These are phyloP conservation scores for Hystrix brachyura DNA, from an alignment of 2,113 vertebrate species.

Conservation along the genomic window DNA sequence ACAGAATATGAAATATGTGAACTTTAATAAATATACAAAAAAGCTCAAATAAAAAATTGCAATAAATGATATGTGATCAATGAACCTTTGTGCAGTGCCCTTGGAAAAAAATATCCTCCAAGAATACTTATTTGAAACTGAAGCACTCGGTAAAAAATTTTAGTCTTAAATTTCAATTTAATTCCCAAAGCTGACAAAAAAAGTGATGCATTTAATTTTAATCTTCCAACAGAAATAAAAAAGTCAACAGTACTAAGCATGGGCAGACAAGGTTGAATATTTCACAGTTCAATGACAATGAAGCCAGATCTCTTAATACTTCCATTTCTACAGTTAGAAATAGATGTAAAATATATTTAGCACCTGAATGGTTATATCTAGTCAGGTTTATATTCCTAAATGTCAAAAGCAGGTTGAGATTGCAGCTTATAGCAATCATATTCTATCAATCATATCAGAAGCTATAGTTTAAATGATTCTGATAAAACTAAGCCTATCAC, in stretches of 20 bases:
- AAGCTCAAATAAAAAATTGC: constrained; percentile 85
- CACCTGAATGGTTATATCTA: constrained; percentile 92
- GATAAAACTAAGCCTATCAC: constrained; percentile 93
- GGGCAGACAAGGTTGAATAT: constrained; percentile 93
- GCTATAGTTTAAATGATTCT: constrained; percentile 93
- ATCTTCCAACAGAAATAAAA: constrained; percentile 96
- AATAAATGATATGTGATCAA: constrained; percentile 88
- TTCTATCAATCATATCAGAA: constrained; percentile 92
- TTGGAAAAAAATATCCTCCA: constrained; percentile 85
- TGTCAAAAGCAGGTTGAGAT: constrained; percentile 93
- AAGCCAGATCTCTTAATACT: constrained; percentile 92
- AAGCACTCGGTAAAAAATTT: constrained; percentile 89
- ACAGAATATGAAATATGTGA: constrained; percentile 85
- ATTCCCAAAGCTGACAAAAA: constrained; percentile 94
- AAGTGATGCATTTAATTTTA: constrained; percentile 97
- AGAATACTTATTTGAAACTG: constrained; percentile 87
- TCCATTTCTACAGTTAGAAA: constrained; percentile 88
- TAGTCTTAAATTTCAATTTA: constrained; percentile 93
- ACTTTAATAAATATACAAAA: constrained; percentile 89
- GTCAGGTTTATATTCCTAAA: constrained; percentile 95
- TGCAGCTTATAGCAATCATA: constrained; percentile 92
- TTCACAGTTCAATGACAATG: constrained; percentile 92
- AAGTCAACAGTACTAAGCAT: constrained; percentile 94
- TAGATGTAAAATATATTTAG: constrained; percentile 93
- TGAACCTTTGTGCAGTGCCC: constrained; percentile 87